These are phyloP conservation scores for Teleogryllus oceanicus DNA, from an alignment of 2,888 invertebrate genomes.

Conservation along the genomic window DNA sequence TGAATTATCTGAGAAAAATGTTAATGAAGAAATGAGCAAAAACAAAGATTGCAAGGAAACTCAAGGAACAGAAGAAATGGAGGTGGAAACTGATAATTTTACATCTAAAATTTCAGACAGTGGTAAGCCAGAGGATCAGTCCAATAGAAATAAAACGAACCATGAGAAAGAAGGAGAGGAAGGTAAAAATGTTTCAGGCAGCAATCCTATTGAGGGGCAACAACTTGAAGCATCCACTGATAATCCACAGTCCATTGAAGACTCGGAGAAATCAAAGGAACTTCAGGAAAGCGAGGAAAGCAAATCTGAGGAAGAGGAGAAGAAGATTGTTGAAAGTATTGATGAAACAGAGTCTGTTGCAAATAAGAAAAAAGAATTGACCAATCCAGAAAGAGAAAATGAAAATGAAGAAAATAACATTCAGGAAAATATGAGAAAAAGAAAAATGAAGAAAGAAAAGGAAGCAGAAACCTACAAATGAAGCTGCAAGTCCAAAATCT, in stretches of 20 bases:
- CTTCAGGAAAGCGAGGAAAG: constrained; percentile 24
- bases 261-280: constrained; percentile 22
- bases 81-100: too few species aligned
- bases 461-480: not conserved
- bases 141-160: not conserved
- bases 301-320: not conserved
- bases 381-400: constrained; percentile 33
- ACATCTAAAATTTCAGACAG: too few species aligned
- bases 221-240: too few species aligned
- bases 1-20: constrained; percentile 30
- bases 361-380: too few species aligned
- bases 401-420: constrained; percentile 24
- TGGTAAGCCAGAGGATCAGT: too few species aligned
- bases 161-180: constrained; percentile 26
- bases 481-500: not conserved
- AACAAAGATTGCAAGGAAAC: constrained; percentile 33
- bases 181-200: not conserved
- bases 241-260: constrained; percentile 25
- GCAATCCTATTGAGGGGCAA: too few species aligned
- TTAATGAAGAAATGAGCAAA: constrained; percentile 35
- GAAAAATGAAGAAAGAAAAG: not conserved
- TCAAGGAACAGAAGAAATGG: too few species aligned
- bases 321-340: not conserved
- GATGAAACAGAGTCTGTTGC: too few species aligned
- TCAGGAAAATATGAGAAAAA: constrained; percentile 19